Base-by-base conservation (phyloP, 2,888 invertebrate species). In the Folsomia candida region DNA sequence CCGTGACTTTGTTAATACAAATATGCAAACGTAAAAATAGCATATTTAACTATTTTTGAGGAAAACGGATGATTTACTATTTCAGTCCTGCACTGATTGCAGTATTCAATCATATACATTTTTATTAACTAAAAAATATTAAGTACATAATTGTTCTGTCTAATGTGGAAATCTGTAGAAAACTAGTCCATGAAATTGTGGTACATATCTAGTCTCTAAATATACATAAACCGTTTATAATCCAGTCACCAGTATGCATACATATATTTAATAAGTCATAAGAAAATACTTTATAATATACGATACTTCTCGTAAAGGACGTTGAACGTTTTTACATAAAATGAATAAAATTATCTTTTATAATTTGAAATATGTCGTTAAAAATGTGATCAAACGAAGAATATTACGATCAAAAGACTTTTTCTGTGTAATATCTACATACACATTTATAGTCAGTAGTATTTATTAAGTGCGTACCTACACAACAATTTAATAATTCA, bases 341-440 rank as follows among this genome's bases (percentile, higher is more conserved):
- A 26, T 47, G n/a, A 61, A 61, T 61, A 37, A 37, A 37, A 61
- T 25, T 61, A 25, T 51, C 28, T 61, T 62, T 22, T 26, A 28
- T 68, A 51, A 68, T 51, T 60, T 27, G 27, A 61, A 51, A 22
- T 68, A 27, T 59, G 22, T 57, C 58, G 18, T n/a, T 37, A 27
- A 51, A 14, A 25, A 51, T 37, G 37, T 37, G 37, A 37, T 37
- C 37, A 37, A n/a, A n/a, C n/a, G n/a, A n/a, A 14, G 14, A 37
- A 37, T 37, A 37, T 37, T 14, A 37, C 37, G 14, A 37, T 9
- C 37, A 37, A 37, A 37, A 37, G 37, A 37, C 37, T 37, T 37
- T 14, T 37, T 14, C n/a, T n/a, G n/a, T n/a, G n/a, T n/a, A n/a
- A n/a, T n/a, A n/a, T n/a, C n/a, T n/a, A n/a, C n/a, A n/a, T n/a